These are phyloP conservation scores for Turdus rufiventris DNA, from an alignment of 2,113 vertebrate species.

Conservation along the genomic window DNA sequence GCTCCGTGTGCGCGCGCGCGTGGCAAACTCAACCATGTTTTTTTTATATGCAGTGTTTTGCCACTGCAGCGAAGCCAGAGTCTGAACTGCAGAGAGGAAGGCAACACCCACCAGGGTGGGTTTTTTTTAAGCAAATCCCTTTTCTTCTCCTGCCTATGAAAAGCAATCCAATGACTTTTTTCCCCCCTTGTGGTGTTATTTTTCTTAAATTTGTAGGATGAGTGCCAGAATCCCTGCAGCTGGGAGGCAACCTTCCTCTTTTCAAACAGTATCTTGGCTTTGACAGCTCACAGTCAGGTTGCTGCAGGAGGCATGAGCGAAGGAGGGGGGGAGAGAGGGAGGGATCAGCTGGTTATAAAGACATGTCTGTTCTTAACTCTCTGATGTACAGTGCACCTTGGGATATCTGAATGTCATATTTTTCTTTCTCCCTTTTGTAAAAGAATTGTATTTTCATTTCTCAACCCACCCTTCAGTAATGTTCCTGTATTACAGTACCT, in stretches of 20 bases:
- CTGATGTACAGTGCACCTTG: neutral
- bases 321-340: neutral
- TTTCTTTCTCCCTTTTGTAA: neutral
- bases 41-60: conserved; percentile 66
- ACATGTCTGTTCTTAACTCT: conserved; percentile 16
- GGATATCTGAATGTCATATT: neutral
- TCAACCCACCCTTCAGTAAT: neutral
- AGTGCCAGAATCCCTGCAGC: conserved; percentile 44
- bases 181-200: neutral
- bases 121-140: neutral
- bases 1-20: neutral
- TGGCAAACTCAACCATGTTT: neutral
- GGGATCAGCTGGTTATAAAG: neutral
- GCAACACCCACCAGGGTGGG: conserved; percentile 33
- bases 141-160: neutral
- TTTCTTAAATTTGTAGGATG: conserved; percentile 22
- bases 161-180: neutral
- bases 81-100: conserved; percentile 57
- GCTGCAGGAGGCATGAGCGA: conserved; percentile 12
- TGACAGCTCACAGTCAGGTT: conserved; percentile 27
- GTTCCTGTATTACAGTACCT: neutral
- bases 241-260: conserved; percentile 28
- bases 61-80: conserved; percentile 59
- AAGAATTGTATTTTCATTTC: neutral
- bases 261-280: conserved; percentile 11